phyloP scores from a whole-genome alignment of 2,888 invertebrate species.

The Prenolepis imparis region DNA sequence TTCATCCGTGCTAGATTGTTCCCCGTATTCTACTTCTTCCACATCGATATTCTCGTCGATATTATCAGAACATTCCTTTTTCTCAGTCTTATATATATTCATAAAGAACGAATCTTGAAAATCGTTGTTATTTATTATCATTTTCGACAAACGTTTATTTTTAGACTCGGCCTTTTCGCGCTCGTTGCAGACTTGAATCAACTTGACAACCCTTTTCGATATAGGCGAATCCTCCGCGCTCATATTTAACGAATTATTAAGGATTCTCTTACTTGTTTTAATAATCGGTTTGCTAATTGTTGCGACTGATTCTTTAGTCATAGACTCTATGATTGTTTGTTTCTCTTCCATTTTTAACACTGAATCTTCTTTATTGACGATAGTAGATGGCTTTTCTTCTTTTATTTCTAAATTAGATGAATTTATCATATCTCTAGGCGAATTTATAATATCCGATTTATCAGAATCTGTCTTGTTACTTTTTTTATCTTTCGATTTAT shows the following conservation, averaged over 20 bases:
- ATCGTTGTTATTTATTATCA: slow-evolving; percentile 60
- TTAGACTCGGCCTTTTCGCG: slow-evolving; percentile 41
- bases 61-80: slow-evolving; percentile 1
- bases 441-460: background rate
- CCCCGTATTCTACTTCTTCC: background rate
- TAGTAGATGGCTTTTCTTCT: background rate
- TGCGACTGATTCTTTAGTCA: background rate
- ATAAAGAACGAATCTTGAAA: slow-evolving; percentile 83
- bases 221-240: slow-evolving; percentile 65
- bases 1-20: background rate
- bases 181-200: slow-evolving; percentile 65
- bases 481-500: slow-evolving; percentile 78
- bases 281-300: background rate
- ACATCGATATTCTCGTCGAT: background rate
- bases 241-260: slow-evolving; percentile 39
- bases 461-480: slow-evolving; percentile 60
- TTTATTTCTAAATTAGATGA: background rate
- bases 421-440: background rate
- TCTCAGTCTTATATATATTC: slow-evolving; percentile 77
- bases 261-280: background rate
- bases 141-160: slow-evolving; percentile 28
- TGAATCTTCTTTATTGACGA: background rate
- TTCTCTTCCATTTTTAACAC: background rate
- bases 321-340: background rate
- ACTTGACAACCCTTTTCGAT: slow-evolving; percentile 79